A percentile compares a stretch with the other conserved stretches of the same genome.
phyloP scores from a whole-genome alignment of 2,888 invertebrate species.

The Ectemnius cavifrons region DNA sequence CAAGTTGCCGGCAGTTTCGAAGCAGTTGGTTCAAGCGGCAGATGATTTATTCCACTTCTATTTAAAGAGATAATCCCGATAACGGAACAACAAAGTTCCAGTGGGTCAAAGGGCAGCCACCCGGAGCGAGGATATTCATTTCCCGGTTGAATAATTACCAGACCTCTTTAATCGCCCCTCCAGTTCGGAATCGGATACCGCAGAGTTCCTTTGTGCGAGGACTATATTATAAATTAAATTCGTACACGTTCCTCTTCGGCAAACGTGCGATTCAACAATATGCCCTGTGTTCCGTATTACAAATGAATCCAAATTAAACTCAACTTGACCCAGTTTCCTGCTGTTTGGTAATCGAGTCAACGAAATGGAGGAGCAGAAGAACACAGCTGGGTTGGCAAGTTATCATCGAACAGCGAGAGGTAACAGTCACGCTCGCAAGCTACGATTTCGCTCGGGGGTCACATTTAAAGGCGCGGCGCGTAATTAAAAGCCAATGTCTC shows the following conservation, averaged over 20 bases:
- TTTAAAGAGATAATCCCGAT: conserved; percentile 1
- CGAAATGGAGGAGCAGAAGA: neutral
- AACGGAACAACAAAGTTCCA: conserved; percentile 8
- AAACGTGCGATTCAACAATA: too few species aligned
- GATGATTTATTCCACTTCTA: neutral
- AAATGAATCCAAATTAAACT: too few species aligned
- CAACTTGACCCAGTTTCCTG: too few species aligned
- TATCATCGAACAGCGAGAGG: conserved; percentile 22
- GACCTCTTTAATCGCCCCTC: conserved; percentile 39
- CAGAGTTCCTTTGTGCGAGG: neutral
- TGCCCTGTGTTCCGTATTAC: too few species aligned
- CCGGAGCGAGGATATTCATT: neutral
- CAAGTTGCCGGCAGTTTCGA: neutral
- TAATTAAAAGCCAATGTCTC: conserved; percentile 62
- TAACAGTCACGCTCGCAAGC: conserved; percentile 33
- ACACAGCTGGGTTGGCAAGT: conserved; percentile 23
- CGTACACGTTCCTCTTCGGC: too few species aligned
- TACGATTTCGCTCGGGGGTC: conserved; percentile 59
- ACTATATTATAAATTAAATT: too few species aligned
- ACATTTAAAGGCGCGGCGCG: conserved; percentile 59
- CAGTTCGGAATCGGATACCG: conserved; percentile 7
- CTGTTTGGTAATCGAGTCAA: neutral
- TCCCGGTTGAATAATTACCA: conserved; percentile 29
- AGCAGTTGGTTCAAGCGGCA: neutral
- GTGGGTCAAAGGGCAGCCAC: neutral